Evolutionary conservation across 2,888 invertebrate species (phyloP).

Genomic region (Drosophila melanocephala): DNA sequence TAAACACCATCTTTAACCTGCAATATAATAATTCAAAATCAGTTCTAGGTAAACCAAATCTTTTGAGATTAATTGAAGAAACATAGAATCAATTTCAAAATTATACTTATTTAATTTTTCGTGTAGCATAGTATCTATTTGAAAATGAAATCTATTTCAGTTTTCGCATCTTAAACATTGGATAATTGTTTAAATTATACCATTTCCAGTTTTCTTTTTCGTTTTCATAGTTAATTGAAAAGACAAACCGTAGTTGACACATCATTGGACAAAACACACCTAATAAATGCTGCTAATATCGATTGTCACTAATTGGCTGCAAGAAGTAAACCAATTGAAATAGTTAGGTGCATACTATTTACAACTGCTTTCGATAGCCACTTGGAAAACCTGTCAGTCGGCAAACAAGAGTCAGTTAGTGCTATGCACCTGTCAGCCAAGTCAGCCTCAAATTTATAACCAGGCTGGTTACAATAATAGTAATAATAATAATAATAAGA

Average conservation of each 20-base stretch:
- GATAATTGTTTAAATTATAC: neutral
- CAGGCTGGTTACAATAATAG: constrained; percentile 24
- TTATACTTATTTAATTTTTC: neutral
- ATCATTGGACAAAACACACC: neutral
- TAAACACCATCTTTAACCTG: neutral
- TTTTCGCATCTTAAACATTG: neutral
- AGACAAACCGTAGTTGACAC: constrained; percentile 1
- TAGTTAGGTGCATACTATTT: constrained; percentile 20
- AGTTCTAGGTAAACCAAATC: neutral
- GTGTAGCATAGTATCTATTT: neutral
- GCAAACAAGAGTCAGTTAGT: constrained; percentile 13
- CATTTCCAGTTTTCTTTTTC: neutral
- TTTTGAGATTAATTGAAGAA: neutral
- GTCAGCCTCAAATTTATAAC: constrained; percentile 3
- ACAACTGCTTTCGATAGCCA: constrained; percentile 28
- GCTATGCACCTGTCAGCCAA: constrained; percentile 14
- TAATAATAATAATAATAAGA: constrained; percentile 7
- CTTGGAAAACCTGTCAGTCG: constrained; percentile 7
- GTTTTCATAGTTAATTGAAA: neutral
- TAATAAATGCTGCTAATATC: neutral
- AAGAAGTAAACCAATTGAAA: constrained; percentile 22
- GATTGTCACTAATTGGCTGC: constrained; percentile 7
- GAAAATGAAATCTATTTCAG: neutral
- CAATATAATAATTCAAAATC: neutral
- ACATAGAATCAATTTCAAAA: neutral